phyloP scores from a whole-genome alignment of 2,113 vertebrate species.

The Lagopus leucura region DNA sequence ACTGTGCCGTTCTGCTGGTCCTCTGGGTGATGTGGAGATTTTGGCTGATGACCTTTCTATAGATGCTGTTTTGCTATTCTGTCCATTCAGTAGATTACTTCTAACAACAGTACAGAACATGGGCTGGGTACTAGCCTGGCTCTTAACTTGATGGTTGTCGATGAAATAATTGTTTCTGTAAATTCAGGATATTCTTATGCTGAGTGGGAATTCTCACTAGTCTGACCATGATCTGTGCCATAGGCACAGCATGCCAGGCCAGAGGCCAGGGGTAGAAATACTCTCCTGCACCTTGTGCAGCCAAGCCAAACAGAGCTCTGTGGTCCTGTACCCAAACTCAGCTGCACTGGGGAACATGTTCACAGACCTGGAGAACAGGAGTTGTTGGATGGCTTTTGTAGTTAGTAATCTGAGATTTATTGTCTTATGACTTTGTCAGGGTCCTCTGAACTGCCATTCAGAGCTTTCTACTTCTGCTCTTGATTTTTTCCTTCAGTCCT shows the following conservation, averaged over 20 bases:
- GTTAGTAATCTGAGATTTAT: neutral
- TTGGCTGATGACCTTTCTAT: neutral
- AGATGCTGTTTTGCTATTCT: neutral
- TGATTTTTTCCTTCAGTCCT: neutral
- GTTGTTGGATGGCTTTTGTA: neutral
- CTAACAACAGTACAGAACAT: neutral
- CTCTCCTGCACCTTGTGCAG: too few species aligned
- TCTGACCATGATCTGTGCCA: too few species aligned
- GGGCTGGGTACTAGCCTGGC: neutral
- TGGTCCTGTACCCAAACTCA: too few species aligned
- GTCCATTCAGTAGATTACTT: neutral
- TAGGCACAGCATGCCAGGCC: too few species aligned
- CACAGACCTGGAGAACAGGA: neutral
- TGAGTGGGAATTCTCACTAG: too few species aligned
- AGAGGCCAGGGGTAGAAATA: too few species aligned
- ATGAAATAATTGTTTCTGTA: neutral
- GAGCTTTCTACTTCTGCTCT: neutral
- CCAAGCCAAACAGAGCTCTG: too few species aligned
- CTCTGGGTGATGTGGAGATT: neutral
- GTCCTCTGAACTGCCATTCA: neutral
- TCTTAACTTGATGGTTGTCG: neutral
- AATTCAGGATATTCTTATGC: neutral
- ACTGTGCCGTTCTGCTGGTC: neutral
- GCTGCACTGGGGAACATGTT: too few species aligned
- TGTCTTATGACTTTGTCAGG: neutral